Conservation (phyloP, 2,888 invertebrate species). For the Nomada fabriciana region DNA sequence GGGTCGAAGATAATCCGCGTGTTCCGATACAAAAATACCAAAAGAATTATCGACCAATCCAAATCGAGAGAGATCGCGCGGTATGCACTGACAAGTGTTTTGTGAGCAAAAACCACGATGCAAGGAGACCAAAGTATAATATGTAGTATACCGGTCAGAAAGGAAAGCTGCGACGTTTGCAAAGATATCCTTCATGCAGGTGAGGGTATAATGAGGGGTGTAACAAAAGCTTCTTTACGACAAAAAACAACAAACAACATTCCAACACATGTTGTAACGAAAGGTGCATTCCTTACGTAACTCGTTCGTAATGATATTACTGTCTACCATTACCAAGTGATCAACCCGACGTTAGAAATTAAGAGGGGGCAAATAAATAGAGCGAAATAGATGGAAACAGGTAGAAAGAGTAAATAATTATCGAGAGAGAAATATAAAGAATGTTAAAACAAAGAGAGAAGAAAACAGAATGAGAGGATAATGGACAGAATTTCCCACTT, state of each 20-base stretch:
- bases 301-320: constrained; percentile 46
- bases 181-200: constrained; percentile 81
- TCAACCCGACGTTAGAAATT: constrained; percentile 29
- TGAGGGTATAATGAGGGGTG: constrained; percentile 79
- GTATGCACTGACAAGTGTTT: constrained; percentile 43
- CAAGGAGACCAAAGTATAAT: constrained; percentile 54
- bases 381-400: constrained; percentile 4
- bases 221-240: constrained; percentile 75
- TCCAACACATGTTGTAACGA: constrained; percentile 73
- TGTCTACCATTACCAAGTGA: constrained; percentile 55
- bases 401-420: not conserved
- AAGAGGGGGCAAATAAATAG: constrained; percentile 10
- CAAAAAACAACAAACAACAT: constrained; percentile 73
- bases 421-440: not conserved
- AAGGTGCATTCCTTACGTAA: constrained; percentile 71
- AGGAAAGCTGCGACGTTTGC: constrained; percentile 73
- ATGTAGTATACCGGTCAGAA: constrained; percentile 45
- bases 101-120: constrained; percentile 58
- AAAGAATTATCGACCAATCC: constrained; percentile 32
- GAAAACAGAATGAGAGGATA: constrained; percentile 12
- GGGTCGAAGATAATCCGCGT: constrained; percentile 20
- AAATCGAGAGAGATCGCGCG: constrained; percentile 36
- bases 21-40: not conserved
- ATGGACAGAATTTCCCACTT: constrained; percentile 37
- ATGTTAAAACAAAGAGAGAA: not conserved